Percentiles rank a stretch among this genome's conserved stretches.
These are phyloP conservation scores for Anarsia innoxiella DNA, from an alignment of 2,888 invertebrate genomes.

Conservation along the genomic window DNA sequence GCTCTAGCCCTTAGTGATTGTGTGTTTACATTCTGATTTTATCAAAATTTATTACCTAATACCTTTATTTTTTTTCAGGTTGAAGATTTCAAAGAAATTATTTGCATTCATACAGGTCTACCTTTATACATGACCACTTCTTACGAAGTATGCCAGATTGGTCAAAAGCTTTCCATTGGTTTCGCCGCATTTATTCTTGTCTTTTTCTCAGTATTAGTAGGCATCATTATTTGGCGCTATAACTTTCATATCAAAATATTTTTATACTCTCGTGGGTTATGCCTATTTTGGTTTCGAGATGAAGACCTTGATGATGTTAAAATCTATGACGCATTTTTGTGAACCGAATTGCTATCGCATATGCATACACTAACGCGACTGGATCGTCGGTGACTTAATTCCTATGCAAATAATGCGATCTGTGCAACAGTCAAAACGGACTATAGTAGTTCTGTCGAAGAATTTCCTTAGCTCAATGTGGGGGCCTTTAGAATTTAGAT, in stretches of 20 bases:
- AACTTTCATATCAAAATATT: not conserved
- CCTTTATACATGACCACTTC: not conserved
- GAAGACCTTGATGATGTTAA: constrained; percentile 24
- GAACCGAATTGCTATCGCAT: constrained; percentile 66
- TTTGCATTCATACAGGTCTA: not conserved
- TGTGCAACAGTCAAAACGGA: constrained; percentile 79
- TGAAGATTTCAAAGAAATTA: constrained; percentile 1
- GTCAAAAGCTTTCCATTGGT: not conserved
- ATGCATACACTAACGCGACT: constrained; percentile 84
- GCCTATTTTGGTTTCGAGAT: constrained; percentile 1
- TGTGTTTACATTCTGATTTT: too few relatives aligned
- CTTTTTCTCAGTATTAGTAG: not conserved
- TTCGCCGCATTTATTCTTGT: not conserved
- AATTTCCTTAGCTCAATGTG: constrained; percentile 58
- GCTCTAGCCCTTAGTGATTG: too few relatives aligned
- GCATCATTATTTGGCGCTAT: not conserved
- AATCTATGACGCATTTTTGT: constrained; percentile 84
- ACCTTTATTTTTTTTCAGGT: constrained; percentile 5
- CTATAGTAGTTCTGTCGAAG: constrained; percentile 36
- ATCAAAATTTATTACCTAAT: not conserved
- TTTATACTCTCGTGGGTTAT: constrained; percentile 2
- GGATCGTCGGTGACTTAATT: constrained; percentile 85
- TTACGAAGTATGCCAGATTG: not conserved
- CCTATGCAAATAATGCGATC: constrained; percentile 82
- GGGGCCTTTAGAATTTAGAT: constrained; percentile 80